Evolutionary conservation across 2,113 vertebrate species (phyloP).

Genomic region (Cheilinus undulatus): DNA sequence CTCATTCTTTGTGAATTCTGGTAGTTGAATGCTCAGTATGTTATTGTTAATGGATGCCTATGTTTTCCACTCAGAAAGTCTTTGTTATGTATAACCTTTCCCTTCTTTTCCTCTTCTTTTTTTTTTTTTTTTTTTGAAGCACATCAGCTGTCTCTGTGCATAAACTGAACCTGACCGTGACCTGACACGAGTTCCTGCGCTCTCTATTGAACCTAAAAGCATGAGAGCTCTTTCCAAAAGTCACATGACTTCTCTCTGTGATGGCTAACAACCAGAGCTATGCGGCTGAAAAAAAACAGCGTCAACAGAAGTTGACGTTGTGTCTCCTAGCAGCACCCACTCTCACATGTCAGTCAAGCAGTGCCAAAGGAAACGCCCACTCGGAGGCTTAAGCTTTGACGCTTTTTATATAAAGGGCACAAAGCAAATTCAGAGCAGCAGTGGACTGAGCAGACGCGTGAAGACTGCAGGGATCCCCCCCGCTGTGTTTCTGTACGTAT

Average conservation of each 20-base stretch:
- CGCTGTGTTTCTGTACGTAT: not conserved
- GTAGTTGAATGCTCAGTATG: too few species aligned
- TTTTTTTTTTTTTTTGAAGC: too few species aligned
- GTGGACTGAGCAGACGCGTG: not conserved
- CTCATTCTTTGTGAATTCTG: too few species aligned
- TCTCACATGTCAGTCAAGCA: slow-evolving; percentile 7
- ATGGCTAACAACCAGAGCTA: not conserved
- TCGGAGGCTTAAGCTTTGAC: not conserved
- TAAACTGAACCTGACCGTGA: too few species aligned
- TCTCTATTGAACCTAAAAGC: not conserved
- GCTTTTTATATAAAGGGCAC: not conserved
- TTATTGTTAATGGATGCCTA: too few species aligned
- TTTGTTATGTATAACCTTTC: too few species aligned
- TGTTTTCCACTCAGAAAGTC: too few species aligned
- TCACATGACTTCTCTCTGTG: too few species aligned
- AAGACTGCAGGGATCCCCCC: not conserved
- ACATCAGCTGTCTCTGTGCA: too few species aligned
- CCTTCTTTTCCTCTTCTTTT: too few species aligned
- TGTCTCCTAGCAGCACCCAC: not conserved
- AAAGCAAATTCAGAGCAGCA: not conserved
- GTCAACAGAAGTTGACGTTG: not conserved
- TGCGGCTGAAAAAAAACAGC: not conserved
- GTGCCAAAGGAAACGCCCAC: not conserved
- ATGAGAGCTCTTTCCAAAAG: too few species aligned
- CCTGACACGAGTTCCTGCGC: not conserved